Percentiles rank a stretch among this genome's conserved stretches.
These are phyloP conservation scores for Gymnopithys bicolor DNA, from an alignment of 2,797 vertebrate species.

Conservation along the genomic window DNA sequence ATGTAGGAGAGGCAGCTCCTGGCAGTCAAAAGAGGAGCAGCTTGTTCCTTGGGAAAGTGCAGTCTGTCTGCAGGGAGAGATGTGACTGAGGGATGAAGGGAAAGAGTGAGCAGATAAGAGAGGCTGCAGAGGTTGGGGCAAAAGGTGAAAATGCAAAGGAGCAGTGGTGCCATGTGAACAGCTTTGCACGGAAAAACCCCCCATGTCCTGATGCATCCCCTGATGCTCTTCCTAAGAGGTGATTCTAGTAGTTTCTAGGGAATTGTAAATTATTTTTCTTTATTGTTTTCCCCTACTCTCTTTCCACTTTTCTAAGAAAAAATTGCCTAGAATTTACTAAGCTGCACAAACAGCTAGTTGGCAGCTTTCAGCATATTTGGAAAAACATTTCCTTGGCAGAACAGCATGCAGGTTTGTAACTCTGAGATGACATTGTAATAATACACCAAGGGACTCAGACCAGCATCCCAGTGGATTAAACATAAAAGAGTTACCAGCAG, in stretches of 20 bases:
- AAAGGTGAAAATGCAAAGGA: accelerated
- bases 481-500: background rate
- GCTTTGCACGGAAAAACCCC: background rate
- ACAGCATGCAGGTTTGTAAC: background rate
- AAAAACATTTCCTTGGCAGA: conserved; percentile 40
- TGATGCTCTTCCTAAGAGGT: background rate
- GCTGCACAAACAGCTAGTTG: conserved; percentile 34
- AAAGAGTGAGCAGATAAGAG: background rate
- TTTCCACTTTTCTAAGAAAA: conserved; percentile 22
- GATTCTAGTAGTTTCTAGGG: background rate
- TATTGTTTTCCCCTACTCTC: background rate
- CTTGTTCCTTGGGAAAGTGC: background rate
- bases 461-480: background rate
- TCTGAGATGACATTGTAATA: background rate
- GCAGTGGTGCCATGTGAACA: accelerated
- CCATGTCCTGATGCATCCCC: background rate
- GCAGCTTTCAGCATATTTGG: conserved; percentile 31
- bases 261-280: background rate
- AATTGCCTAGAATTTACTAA: conserved; percentile 49
- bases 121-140: background rate
- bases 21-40: background rate
- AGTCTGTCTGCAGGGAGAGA: background rate
- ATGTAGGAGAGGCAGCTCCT: background rate
- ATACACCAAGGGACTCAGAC: background rate
- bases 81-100: accelerated